phyloP scores from a whole-genome alignment of 2,797 vertebrate species.

The Cirrhinus mrigala region DNA sequence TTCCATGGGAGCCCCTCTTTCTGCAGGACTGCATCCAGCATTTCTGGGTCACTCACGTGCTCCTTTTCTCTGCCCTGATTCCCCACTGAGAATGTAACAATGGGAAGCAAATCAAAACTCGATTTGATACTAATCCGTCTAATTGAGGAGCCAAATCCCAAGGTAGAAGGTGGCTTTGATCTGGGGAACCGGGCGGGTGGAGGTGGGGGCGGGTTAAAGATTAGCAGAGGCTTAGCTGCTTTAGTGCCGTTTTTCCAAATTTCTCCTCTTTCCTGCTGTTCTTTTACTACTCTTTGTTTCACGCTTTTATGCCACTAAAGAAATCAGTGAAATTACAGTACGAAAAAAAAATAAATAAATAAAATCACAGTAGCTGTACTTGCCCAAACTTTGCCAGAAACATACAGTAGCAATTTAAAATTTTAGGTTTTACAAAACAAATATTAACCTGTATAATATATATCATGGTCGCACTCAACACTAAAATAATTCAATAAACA shows the following conservation, averaged over 20 bases:
- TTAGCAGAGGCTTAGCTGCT: slow-evolving; percentile 69
- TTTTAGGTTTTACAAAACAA: no score
- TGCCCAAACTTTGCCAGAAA: not conserved
- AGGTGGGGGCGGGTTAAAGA: slow-evolving; percentile 54
- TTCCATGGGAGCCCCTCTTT: slow-evolving; percentile 43
- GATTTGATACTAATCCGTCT: slow-evolving; percentile 75
- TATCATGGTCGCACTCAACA: no score
- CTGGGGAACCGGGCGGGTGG: slow-evolving; percentile 40
- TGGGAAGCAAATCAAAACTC: slow-evolving; percentile 70
- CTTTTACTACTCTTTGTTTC: slow-evolving; percentile 31
- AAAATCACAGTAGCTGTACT: not conserved
- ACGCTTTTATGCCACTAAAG: not conserved
- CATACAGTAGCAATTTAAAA: no score
- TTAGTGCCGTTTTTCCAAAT: slow-evolving; percentile 48
- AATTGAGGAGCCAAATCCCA: slow-evolving; percentile 67
- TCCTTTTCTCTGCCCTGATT: slow-evolving; percentile 45
- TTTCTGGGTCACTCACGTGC: slow-evolving; percentile 61
- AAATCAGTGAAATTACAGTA: not conserved
- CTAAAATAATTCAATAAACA: no score
- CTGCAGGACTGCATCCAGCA: slow-evolving; percentile 42
- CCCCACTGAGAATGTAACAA: slow-evolving; percentile 58
- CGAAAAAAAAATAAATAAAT: no score
- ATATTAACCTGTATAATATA: not conserved
- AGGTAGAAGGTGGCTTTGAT: slow-evolving; percentile 70
- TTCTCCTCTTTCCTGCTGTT: slow-evolving; percentile 47